phyloP scores from a whole-genome alignment of 2,888 invertebrate species.

The Trissonchulus sp. region DNA sequence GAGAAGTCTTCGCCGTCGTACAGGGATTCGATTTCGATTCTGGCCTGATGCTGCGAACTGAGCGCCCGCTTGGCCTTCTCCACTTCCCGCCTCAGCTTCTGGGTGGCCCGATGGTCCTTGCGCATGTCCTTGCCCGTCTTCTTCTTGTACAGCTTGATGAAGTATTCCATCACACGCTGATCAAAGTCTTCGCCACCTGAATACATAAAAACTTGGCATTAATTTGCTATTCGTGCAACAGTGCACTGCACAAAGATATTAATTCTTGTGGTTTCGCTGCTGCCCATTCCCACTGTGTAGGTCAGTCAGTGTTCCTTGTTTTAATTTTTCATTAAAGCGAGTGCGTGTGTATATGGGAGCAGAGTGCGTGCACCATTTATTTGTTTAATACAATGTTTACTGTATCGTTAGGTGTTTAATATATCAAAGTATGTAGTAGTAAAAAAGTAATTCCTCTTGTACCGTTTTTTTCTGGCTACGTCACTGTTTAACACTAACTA shows the following conservation, averaged over 20 bases:
- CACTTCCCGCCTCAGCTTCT: conserved; percentile 54
- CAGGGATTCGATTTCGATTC: conserved; percentile 97
- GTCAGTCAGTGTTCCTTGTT: too few relatives aligned
- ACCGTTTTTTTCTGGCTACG: too few relatives aligned
- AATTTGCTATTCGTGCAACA: conserved; percentile 39
- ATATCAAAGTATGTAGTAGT: too few relatives aligned
- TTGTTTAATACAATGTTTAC: too few relatives aligned
- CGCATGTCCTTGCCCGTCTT: conserved; percentile 54
- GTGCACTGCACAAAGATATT: not conserved
- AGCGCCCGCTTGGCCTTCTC: conserved; percentile 63
- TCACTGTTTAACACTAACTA: too few relatives aligned
- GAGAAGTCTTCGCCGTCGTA: conserved; percentile 97
- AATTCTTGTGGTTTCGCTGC: too few relatives aligned
- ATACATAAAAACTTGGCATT: conserved; percentile 11
- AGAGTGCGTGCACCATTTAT: too few relatives aligned
- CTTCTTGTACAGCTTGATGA: conserved; percentile 71
- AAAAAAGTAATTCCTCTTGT: too few relatives aligned
- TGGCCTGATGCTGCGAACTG: conserved; percentile 82
- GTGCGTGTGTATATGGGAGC: too few relatives aligned
- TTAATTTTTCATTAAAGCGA: too few relatives aligned
- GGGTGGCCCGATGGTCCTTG: conserved; percentile 53
- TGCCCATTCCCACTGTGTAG: too few relatives aligned
- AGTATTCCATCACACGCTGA: conserved; percentile 67
- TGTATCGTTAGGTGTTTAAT: too few relatives aligned
- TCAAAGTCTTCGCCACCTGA: conserved; percentile 81